Conservation (phyloP, 2,797 vertebrate species). For the Sebastes hubbsi region DNA sequence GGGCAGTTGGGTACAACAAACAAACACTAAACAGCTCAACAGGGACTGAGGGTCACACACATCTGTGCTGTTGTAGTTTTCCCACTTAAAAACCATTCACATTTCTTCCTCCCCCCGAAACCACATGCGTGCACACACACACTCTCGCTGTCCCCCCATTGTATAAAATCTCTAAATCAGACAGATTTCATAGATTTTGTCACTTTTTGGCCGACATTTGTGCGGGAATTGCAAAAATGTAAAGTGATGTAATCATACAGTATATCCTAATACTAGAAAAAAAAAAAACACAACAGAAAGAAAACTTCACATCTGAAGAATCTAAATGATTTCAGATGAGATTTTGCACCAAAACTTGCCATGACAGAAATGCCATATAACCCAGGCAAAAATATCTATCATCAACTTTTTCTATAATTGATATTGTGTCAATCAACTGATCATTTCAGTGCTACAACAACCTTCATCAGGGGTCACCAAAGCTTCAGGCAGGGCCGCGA, state of each 20-base stretch:
- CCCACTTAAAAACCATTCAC: constrained; percentile 62
- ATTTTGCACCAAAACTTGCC: not conserved
- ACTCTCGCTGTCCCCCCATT: not conserved
- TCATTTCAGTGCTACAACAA: too few species aligned
- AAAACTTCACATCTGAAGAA: not conserved
- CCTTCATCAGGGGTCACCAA: too few species aligned
- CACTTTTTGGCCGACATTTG: not conserved
- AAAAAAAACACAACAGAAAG: not conserved
- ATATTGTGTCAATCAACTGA: not conserved
- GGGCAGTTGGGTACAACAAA: constrained; percentile 66
- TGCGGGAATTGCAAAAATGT: not conserved
- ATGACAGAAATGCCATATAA: not conserved
- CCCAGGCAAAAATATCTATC: not conserved
- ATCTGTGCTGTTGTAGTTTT: constrained; percentile 52
- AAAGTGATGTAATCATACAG: not conserved
- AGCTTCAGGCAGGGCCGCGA: too few species aligned
- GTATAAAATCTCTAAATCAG: not conserved
- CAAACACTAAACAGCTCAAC: constrained; percentile 77
- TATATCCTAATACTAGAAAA: not conserved
- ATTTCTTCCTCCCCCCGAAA: constrained; percentile 18
- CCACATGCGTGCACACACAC: not conserved
- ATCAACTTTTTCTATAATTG: not conserved
- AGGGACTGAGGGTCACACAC: constrained; percentile 47
- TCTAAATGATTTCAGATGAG: not conserved
- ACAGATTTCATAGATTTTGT: not conserved